These are phyloP conservation scores for Scelioninae gen. 2 DNA, from an alignment of 2,888 invertebrate genomes.

Conservation along the genomic window DNA sequence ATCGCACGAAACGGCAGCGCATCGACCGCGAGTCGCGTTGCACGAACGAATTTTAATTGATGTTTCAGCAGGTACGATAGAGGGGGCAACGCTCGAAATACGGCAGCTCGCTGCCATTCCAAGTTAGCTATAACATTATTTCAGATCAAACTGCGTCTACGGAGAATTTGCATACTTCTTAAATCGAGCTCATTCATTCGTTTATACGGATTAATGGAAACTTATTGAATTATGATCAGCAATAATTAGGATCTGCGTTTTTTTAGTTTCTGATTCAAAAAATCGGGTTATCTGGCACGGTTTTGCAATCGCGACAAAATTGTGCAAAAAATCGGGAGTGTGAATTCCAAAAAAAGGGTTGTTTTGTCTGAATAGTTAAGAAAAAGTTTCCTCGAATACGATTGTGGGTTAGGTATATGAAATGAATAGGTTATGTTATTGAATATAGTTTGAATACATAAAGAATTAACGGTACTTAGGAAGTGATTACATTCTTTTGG, in stretches of 20 bases:
- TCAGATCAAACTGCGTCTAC: constrained; percentile 35
- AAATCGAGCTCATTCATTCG: constrained; percentile 19
- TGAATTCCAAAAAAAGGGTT: no score
- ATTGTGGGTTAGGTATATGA: no score
- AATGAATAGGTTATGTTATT: no score
- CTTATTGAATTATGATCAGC: constrained; percentile 42
- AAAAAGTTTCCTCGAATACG: no score
- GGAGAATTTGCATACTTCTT: constrained; percentile 37
- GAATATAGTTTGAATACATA: no score
- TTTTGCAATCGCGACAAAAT: no score
- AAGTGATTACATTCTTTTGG: no score
- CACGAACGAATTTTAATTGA: constrained; percentile 73
- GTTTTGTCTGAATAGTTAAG: no score
- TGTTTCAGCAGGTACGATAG: constrained; percentile 69
- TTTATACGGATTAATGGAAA: constrained; percentile 39
- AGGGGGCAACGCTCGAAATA: constrained; percentile 51
- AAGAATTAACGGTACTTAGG: no score
- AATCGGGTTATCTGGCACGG: constrained; percentile 5
- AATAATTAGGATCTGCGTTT: constrained; percentile 6
- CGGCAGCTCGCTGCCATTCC: constrained; percentile 48
- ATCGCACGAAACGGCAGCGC: constrained; percentile 71
- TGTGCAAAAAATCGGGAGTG: no score
- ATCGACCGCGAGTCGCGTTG: constrained; percentile 69
- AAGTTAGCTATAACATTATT: constrained; percentile 47
- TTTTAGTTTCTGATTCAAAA: not conserved